A percentile compares a stretch with the other conserved stretches of the same genome.
phyloP scores from a whole-genome alignment of 2,888 invertebrate genomes.

The Andrena flavipes region DNA sequence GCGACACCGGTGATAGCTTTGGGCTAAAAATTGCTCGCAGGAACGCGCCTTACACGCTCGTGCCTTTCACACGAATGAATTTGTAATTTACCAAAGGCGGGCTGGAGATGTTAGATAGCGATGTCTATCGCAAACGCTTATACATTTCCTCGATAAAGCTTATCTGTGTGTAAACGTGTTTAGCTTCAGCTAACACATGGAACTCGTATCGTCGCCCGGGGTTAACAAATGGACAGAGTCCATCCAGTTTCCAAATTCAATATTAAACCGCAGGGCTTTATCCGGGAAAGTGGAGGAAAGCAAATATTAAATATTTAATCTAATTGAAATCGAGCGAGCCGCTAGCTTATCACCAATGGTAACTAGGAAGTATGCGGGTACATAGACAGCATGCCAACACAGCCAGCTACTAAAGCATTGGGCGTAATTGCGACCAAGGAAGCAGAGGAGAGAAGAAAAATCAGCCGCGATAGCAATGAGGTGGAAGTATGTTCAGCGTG shows the following conservation, averaged over 20 bases:
- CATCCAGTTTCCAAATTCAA: no score
- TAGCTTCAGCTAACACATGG: background rate
- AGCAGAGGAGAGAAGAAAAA: conserved; percentile 30
- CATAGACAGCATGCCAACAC: background rate
- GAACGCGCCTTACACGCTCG: background rate
- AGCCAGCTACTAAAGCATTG: conserved; percentile 8
- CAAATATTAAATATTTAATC: background rate
- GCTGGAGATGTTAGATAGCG: background rate
- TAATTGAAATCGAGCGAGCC: background rate
- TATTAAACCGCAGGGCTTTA: background rate
- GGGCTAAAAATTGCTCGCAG: background rate
- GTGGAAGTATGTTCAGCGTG: conserved; percentile 59
- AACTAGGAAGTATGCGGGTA: background rate
- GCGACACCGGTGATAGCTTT: conserved; percentile 38
- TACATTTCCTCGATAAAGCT: no score
- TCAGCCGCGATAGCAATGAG: conserved; percentile 25
- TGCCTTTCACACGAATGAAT: background rate
- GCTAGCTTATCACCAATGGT: conserved; percentile 23
- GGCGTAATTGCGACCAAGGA: conserved; percentile 7
- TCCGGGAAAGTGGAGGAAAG: no score
- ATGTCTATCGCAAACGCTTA: background rate
- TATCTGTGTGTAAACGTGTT: no score
- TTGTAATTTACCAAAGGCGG: background rate
- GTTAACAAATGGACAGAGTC: no score
- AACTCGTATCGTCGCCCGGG: background rate